phyloP scores from a whole-genome alignment of 2,888 invertebrate species.

The Rugalucina vietnamica region DNA sequence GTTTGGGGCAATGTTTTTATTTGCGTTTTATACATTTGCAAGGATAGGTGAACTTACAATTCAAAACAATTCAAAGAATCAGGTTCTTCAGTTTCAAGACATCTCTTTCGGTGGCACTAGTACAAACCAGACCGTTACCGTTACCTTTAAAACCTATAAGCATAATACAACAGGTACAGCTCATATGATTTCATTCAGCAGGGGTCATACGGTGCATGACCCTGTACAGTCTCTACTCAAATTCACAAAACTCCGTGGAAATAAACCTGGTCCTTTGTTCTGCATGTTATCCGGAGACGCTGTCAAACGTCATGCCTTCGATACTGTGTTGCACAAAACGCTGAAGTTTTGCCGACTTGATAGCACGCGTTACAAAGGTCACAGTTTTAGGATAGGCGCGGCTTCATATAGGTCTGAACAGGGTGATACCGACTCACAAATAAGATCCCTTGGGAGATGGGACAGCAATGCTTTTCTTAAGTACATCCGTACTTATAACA shows the following conservation, averaged over 20 bases:
- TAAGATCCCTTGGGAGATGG: no score
- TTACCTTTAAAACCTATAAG: not conserved
- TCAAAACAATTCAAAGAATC: not conserved
- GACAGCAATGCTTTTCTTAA: no score
- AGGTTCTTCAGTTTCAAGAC: not conserved
- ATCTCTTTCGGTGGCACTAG: not conserved
- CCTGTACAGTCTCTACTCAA: not conserved
- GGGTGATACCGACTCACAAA: no score
- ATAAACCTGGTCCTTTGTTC: no score
- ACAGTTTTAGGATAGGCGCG: conserved; percentile 31
- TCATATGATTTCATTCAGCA: conserved; percentile 4
- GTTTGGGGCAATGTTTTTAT: conserved; percentile 20
- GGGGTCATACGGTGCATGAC: not conserved
- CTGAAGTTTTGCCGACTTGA: conserved; percentile 8
- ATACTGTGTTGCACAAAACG: not conserved
- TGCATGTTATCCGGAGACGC: not conserved
- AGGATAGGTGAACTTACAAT: conserved; percentile 26
- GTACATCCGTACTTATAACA: no score
- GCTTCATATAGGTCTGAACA: no score
- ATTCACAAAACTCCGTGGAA: no score
- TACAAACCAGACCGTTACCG: not conserved
- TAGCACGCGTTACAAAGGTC: conserved; percentile 18
- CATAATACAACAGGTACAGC: not conserved
- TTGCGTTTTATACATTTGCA: conserved; percentile 25
- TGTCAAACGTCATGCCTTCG: not conserved